Conservation (phyloP, 2,113 vertebrate genomes). For the Crotalus helleri region DNA sequence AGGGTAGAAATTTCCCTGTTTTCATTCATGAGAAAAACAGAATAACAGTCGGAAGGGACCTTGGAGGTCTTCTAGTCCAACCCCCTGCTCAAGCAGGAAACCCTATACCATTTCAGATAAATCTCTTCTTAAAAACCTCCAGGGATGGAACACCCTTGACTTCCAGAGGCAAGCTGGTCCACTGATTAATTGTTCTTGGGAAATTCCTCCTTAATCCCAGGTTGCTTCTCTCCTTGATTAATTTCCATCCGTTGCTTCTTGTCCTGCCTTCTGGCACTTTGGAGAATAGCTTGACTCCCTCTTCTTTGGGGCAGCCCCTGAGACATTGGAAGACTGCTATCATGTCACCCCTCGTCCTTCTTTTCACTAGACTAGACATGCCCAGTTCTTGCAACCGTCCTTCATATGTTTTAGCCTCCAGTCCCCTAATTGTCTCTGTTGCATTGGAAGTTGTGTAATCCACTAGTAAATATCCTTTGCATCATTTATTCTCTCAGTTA, state of each 20-base stretch:
- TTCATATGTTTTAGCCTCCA: not conserved
- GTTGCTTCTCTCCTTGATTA: not conserved
- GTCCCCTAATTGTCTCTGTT: not conserved
- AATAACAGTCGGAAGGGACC: not conserved
- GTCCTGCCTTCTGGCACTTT: not conserved
- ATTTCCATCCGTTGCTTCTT: not conserved
- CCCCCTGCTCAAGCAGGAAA: not conserved
- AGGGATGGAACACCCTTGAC: too few relatives aligned
- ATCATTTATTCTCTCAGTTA: not conserved
- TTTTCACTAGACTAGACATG: not conserved
- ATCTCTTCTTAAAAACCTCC: too few relatives aligned
- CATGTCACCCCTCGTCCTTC: not conserved
- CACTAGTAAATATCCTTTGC: not conserved
- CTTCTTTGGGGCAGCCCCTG: not conserved
- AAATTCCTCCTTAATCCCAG: not conserved
- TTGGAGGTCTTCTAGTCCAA: not conserved
- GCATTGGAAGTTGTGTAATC: not conserved
- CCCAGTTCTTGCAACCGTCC: not conserved
- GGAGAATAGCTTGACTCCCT: not conserved
- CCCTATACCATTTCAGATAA: not conserved
- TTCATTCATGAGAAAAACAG: not conserved
- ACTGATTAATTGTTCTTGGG: not conserved
- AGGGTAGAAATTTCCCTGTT: not conserved
- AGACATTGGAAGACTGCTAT: not conserved
- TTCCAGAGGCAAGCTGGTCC: not conserved